These are phyloP conservation scores for Drosophila yooni DNA, from an alignment of 2,888 invertebrate genomes.

Conservation along the genomic window DNA sequence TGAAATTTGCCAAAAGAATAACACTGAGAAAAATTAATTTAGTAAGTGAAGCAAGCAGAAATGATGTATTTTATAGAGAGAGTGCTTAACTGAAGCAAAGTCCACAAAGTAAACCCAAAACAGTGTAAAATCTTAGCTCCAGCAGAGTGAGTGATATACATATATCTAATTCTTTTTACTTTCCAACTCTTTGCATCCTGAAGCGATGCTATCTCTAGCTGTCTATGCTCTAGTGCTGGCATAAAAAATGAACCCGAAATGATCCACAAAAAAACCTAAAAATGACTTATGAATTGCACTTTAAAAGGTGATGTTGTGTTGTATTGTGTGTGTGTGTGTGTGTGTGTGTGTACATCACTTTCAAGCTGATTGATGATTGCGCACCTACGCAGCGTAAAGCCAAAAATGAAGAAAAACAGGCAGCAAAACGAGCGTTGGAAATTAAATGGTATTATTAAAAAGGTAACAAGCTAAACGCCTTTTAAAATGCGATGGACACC, in stretches of 20 bases:
- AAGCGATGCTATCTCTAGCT: slow-evolving; percentile 50
- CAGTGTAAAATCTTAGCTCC: background rate
- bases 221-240: slow-evolving; percentile 41
- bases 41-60: background rate
- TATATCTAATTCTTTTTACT: background rate
- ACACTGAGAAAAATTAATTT: background rate
- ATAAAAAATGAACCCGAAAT: slow-evolving; percentile 70
- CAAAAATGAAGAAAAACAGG: background rate
- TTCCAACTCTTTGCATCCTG: slow-evolving; percentile 8
- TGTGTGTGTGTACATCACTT: slow-evolving; percentile 24
- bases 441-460: slow-evolving; percentile 80
- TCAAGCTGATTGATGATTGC: slow-evolving; percentile 75
- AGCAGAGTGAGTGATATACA: background rate
- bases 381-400: slow-evolving; percentile 69
- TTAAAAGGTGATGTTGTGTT: slow-evolving; percentile 38
- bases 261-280: slow-evolving; percentile 57
- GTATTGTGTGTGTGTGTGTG: background rate
- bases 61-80: background rate
- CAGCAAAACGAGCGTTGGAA: slow-evolving; percentile 45
- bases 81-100: background rate
- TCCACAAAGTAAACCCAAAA: background rate
- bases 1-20: too few relatives aligned
- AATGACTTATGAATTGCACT: slow-evolving; percentile 76
- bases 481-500: slow-evolving; percentile 68
- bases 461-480: slow-evolving; percentile 82